Base-by-base conservation (phyloP, 2,888 invertebrate genomes). In the Limnephilus rhombicus region DNA sequence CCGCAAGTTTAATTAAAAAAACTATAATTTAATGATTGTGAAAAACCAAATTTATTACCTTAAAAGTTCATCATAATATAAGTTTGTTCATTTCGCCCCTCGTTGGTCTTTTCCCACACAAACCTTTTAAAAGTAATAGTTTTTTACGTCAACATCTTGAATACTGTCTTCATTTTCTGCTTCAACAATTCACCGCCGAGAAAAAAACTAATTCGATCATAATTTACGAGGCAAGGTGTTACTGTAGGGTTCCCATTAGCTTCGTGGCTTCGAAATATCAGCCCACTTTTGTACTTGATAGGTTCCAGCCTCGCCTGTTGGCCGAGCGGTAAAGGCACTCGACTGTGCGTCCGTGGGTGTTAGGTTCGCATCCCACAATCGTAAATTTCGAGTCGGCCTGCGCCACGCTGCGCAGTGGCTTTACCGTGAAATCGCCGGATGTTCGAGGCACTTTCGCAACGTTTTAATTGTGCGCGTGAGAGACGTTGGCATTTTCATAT, bases 351-450 rank as follows among this genome's bases (percentile, higher is more conserved):
- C 91, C 92, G 93, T 93, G 93, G 93, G 93, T 90, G 93, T 92
- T 83, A 85, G 85, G 90, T 92, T 93, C 91, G 89, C 93, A 87
- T 93, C 93, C 93, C 93, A 93, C 93, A 86, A 83, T 90, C 87
- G 90, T 81, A 82, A 34, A 83, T 89, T 37, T 83, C 80, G 29
- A 45, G 85, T 80, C 86, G 34, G 88, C 45, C 37, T 37, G 34
- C 85, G 12, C 85, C 85, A 41, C n/a, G 85, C 53, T 88, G 88
- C 68, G 88, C 29, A 88, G 88, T 88, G 29, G 45, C 41, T 45
- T 88, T 68, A 49, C 83, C 31, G 31, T 82, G 82, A 90, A 81
- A 90, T 83, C 90, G 81, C 90, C 90, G 90, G 90, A 90, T 90
- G 90, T 90, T 53, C 11, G 31, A 34, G 29, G 53, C n/a, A 53